Base-by-base conservation (phyloP, 2,888 invertebrate genomes). In the Dasypogon diadema region DNA sequence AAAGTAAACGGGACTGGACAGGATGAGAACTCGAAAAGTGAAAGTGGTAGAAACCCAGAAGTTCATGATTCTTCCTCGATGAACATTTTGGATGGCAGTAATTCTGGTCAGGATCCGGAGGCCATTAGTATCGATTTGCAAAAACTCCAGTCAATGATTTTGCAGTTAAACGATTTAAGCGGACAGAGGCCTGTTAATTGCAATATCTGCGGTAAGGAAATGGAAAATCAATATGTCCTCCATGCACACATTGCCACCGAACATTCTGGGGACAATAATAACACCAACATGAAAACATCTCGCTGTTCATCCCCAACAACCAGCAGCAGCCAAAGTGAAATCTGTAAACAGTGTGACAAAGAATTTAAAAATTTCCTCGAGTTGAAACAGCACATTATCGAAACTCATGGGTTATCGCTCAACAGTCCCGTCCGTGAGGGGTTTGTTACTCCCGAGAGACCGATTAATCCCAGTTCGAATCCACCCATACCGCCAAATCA, bases 101-200 rank as follows among this genome's bases (percentile, higher is more conserved):
- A 10, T 21, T 42, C 24, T 12, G 34, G 51, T 34, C 79, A 79
- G 24, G 87, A 85, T 60, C 87, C 89, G 2, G 90, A 89, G 78
- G 88, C 91, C 1, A 92, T 95, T 70, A 94, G 93, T 80, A 94
- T 95, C 84, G 95, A 96, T 84, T 87, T 96, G 12, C 93, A 95
- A 79, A 95, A 96, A 84, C 86, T 96, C 75, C 96, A 96, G 85
- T 94, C 94, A 18, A 97, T 95, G 96, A 94, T 94, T 81, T 90
- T 93, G 81, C 96, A 94, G 86, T 87, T 95, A 81, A 97, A 94
- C 85, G 95, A 93, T 80, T 87, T 94, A 58, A 93, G 93, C 80
- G 90, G 89, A 0, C 87, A 87, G 77, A 88, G 89, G 78, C 85
- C 87, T 3, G 83, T 88, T 22, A 86, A 87, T 21, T 94, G 94